Evolutionary conservation across 2,113 vertebrate species (phyloP).

Genomic region (Agapornis roseicollis): DNA sequence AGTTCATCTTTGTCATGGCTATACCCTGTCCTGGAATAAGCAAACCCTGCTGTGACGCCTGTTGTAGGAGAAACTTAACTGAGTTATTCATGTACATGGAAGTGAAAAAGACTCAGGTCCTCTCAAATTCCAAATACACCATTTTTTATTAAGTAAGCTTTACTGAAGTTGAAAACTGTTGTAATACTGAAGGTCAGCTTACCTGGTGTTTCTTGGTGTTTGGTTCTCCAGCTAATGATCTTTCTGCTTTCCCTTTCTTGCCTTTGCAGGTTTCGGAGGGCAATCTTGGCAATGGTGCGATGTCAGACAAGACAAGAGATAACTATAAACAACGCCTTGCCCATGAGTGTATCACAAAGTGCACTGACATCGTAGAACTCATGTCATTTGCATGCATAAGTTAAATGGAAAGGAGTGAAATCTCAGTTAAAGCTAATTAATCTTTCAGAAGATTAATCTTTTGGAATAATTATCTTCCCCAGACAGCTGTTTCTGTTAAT

Average conservation of each 20-base stretch:
- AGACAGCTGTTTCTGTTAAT: not conserved
- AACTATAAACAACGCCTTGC: constrained; percentile 81
- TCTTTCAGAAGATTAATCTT: not conserved
- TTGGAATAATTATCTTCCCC: not conserved
- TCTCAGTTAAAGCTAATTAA: not conserved
- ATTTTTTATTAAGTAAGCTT: not conserved
- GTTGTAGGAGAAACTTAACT: not conserved
- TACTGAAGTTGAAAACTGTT: not conserved
- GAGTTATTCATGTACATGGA: not conserved
- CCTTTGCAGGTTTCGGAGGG: constrained; percentile 86
- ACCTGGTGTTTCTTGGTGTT: not conserved
- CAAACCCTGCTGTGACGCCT: not conserved
- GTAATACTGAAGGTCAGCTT: not conserved
- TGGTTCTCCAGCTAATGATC: not conserved
- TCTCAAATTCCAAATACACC: not conserved
- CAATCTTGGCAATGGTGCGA: constrained; percentile 87
- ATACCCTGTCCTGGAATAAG: not conserved
- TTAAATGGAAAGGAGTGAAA: not conserved
- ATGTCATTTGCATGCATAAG: not conserved
- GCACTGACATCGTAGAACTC: not conserved
- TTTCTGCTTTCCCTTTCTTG: not conserved
- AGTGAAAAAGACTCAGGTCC: not conserved
- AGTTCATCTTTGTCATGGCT: not conserved
- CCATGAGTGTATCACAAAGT: constrained; percentile 79
- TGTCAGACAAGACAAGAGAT: constrained; percentile 86